phyloP scores from a whole-genome alignment of 2,888 invertebrate genomes.

The Drosophila nr. fundita region DNA sequence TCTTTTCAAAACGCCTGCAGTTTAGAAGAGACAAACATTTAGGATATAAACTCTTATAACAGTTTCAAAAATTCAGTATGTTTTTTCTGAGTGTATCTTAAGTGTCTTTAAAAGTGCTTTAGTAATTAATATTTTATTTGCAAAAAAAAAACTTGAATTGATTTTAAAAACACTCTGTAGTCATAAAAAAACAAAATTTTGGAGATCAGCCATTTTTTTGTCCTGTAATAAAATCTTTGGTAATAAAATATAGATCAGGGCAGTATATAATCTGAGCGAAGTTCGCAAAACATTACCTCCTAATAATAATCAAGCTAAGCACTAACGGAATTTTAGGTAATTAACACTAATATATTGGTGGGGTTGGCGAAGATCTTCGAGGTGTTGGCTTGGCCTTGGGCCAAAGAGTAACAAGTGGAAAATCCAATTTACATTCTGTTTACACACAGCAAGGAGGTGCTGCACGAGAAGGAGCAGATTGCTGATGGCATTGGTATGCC shows the following conservation, averaged over 20 bases:
- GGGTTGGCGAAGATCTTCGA: neutral
- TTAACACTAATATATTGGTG: neutral
- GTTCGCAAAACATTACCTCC: neutral
- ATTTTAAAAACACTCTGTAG: neutral
- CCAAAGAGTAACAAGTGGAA: neutral
- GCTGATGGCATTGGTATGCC: constrained; percentile 86
- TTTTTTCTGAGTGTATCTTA: neutral
- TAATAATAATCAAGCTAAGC: neutral
- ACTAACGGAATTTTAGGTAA: neutral
- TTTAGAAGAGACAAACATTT: neutral
- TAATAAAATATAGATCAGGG: neutral
- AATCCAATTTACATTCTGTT: neutral
- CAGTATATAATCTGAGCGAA: neutral
- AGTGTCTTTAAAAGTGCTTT: neutral
- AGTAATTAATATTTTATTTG: too few species aligned
- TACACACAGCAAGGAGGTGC: constrained; percentile 85
- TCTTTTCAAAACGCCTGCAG: neutral
- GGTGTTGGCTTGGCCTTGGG: constrained; percentile 33
- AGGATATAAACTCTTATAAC: neutral
- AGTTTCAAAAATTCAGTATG: neutral
- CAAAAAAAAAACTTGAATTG: neutral
- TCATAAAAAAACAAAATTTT: too few species aligned
- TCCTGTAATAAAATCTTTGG: neutral
- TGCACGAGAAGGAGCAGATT: constrained; percentile 86
- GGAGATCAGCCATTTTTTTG: too few species aligned